Base-by-base conservation (phyloP, 1,140 invertebrate species). In the Drosophila ogumai region DNA sequence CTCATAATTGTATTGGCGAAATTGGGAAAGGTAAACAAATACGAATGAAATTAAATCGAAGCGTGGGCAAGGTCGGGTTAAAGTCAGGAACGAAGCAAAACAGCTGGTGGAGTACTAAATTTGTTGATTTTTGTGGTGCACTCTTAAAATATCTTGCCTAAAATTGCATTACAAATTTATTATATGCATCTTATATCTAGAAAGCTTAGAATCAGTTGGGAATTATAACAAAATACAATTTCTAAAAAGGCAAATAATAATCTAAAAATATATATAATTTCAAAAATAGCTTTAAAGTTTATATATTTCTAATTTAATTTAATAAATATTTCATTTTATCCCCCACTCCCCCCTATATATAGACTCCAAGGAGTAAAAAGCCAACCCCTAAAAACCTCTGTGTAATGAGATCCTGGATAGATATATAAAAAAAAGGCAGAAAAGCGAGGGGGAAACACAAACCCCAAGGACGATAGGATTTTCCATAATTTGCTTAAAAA, bases 21-120 rank as follows among this genome's bases (percentile, higher is more conserved):
- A 75, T 43, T 57, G 57, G 43, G 17, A 71, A 81, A 88, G 71
- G 85, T 88, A 87, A 87, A 88, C 84, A 87, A 88, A 84, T 80
- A 63, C 32, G 58, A 80, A 80, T 71, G 60, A 68, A 87, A 74
- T 77, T 76, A 84, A 86, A 66, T 63, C 41, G 34, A 58, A 10
- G 10, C 25, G 1, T 12, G n/a, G 6, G 19, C 13, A 32, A 9
- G 12, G 19, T 40, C 10, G 22, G 10, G 36, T 5, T 44, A 19
- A n/a, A 34, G 32, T 8, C 25, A 34, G 15, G 36, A 22, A n/a
- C 9, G 22, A 22, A 65, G 13, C 1, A 54, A 36, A 0, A 12
- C 3, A 44, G 17, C 10, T 44, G 41, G 4, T 15, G 2, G 13
- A 15, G 12, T 6, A 38, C 13, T 38, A 15, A 15, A 15, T 15